These are phyloP conservation scores for Microctonus brassicae DNA, from an alignment of 2,888 invertebrate genomes.

Conservation along the genomic window DNA sequence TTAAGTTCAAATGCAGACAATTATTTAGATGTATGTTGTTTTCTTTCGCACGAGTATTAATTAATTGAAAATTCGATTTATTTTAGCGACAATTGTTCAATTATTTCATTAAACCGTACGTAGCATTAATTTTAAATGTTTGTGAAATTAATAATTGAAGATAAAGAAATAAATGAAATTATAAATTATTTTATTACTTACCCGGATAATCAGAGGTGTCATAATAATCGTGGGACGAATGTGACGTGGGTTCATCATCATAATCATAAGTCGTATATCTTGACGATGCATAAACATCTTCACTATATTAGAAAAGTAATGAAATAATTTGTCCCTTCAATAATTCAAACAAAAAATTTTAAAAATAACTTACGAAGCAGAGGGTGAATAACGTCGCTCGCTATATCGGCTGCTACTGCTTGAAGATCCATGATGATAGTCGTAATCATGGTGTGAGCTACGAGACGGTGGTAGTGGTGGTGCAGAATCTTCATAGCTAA, in stretches of 20 bases:
- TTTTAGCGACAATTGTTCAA: background rate
- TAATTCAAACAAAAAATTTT: conserved; percentile 6
- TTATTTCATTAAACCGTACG: conserved; percentile 2
- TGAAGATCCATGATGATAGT: conserved; percentile 63
- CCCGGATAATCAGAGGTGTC: conserved; percentile 70
- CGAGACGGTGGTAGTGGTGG: conserved; percentile 50
- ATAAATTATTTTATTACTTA: conserved; percentile 52
- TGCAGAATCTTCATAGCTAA: conserved; percentile 52
- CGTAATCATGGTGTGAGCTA: conserved; percentile 67
- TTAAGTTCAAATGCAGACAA: too few species aligned
- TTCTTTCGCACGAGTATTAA: background rate
- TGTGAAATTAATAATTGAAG: background rate
- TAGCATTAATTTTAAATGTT: background rate
- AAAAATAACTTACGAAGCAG: conserved; percentile 57
- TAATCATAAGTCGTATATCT: conserved; percentile 65
- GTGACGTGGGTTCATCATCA: conserved; percentile 63
- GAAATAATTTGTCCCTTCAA: background rate
- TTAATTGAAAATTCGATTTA: background rate
- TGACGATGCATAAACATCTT: conserved; percentile 59
- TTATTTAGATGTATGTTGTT: background rate
- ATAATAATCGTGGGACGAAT: conserved; percentile 70
- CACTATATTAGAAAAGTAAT: conserved; percentile 44
- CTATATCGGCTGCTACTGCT: conserved; percentile 60
- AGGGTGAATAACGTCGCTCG: conserved; percentile 63
- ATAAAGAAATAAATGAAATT: background rate